Conservation (phyloP, 1,140 invertebrate species). For the Microplitis demolitor region DNA sequence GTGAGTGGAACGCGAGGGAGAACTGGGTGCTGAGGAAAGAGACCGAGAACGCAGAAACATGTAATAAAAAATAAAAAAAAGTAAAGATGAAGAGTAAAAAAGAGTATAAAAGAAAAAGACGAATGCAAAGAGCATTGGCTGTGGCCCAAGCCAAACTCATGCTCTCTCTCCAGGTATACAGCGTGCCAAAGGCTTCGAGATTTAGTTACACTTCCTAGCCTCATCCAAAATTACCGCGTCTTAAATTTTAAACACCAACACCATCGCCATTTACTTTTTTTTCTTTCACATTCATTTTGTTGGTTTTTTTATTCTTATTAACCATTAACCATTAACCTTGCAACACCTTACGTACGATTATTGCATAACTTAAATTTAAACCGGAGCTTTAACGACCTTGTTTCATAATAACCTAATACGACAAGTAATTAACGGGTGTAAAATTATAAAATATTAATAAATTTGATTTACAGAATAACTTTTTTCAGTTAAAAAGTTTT, state of each 20-base stretch:
- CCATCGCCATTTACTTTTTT: neutral
- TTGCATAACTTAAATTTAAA: too few species aligned
- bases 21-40: neutral
- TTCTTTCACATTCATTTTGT: neutral
- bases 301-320: too few species aligned
- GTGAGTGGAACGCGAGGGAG: neutral
- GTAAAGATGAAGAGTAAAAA: constrained; percentile 2
- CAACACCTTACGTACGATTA: too few species aligned
- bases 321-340: neutral
- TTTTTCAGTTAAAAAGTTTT: too few species aligned
- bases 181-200: constrained; percentile 26
- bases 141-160: constrained; percentile 22
- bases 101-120: constrained; percentile 2
- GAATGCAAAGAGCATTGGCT: constrained; percentile 24
- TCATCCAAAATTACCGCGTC: constrained; percentile 21
- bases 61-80: neutral
- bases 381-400: too few species aligned
- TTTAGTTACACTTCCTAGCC: constrained; percentile 29
- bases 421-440: too few species aligned
- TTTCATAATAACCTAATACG: too few species aligned
- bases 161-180: constrained; percentile 25
- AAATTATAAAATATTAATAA: too few species aligned
- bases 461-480: too few species aligned
- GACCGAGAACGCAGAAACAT: neutral
- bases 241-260: constrained; percentile 4